phyloP scores from a whole-genome alignment of 2,888 invertebrate species.

The Zaprionus lineosus region DNA sequence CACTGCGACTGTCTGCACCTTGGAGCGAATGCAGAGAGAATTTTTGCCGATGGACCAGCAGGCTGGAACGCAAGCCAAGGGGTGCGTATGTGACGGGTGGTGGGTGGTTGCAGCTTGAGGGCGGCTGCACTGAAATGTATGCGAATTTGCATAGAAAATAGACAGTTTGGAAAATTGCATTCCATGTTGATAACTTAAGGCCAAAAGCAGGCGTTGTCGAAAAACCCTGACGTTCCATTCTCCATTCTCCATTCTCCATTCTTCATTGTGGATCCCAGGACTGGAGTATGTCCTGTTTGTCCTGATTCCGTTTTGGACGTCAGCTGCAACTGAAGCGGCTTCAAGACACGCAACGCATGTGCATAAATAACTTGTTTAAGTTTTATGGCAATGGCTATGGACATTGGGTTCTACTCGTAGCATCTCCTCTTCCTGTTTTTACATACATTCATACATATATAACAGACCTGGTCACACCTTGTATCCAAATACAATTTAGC shows the following conservation, averaged over 20 bases:
- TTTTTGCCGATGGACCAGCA: slow-evolving; percentile 4
- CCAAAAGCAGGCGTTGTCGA: slow-evolving; percentile 46
- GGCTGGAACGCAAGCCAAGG: neutral
- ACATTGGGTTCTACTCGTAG: slow-evolving; percentile 18
- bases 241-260: neutral
- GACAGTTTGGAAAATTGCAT: slow-evolving; percentile 78
- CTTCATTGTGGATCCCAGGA: slow-evolving; percentile 13
- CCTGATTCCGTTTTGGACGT: slow-evolving; percentile 19
- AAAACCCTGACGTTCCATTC: slow-evolving; percentile 24
- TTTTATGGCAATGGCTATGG: slow-evolving; percentile 64
- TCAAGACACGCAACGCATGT: slow-evolving; percentile 65
- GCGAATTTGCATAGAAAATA: slow-evolving; percentile 76
- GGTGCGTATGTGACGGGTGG: too few relatives aligned
- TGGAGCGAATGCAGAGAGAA: slow-evolving; percentile 12
- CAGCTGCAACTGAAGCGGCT: slow-evolving; percentile 66
- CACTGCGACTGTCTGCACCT: slow-evolving; percentile 33
- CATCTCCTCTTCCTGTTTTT: slow-evolving; percentile 21
- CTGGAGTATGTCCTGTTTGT: slow-evolving; percentile 23
- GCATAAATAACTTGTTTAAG: slow-evolving; percentile 76
- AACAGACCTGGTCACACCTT: slow-evolving; percentile 57
- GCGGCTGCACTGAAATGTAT: slow-evolving; percentile 63
- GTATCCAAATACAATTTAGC: slow-evolving; percentile 65
- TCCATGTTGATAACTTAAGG: slow-evolving; percentile 77
- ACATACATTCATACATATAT: slow-evolving; percentile 32
- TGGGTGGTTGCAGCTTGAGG: slow-evolving; percentile 11